Conservation (phyloP, 2,888 invertebrate genomes). For the Callosobruchus maculatus region DNA sequence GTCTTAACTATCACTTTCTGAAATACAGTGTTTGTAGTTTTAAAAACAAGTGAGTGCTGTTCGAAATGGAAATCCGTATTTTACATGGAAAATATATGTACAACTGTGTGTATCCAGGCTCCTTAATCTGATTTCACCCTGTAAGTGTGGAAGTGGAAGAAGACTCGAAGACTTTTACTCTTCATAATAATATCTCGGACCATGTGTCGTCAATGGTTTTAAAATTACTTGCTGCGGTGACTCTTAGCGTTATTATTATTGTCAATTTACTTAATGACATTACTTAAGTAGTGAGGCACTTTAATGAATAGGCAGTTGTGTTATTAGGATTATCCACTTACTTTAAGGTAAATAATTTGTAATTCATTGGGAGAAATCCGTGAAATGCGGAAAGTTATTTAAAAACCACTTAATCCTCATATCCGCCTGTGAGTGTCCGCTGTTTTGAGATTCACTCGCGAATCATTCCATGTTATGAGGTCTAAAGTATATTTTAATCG, state of each 20-base stretch:
- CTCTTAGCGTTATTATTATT: conserved; percentile 24
- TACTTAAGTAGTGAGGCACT: conserved; percentile 21
- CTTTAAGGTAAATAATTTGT: neutral
- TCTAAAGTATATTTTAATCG: too few species aligned
- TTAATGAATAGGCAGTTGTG: conserved; percentile 21
- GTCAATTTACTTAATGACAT: conserved; percentile 27
- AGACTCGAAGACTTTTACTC: conserved; percentile 21
- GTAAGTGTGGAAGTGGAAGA: conserved; percentile 6
- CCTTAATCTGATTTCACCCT: neutral
- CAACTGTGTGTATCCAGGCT: too few species aligned
- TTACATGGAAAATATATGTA: too few species aligned
- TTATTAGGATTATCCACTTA: conserved; percentile 14
- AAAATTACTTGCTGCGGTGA: conserved; percentile 20
- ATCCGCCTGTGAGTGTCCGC: neutral
- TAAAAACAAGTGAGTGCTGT: too few species aligned
- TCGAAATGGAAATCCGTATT: too few species aligned
- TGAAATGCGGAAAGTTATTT: neutral
- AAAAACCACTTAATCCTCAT: neutral
- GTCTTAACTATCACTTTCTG: too few species aligned
- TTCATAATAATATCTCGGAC: conserved; percentile 19
- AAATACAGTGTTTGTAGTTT: too few species aligned
- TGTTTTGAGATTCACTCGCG: too few species aligned
- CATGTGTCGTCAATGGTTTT: conserved; percentile 23
- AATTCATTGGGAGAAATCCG: neutral
- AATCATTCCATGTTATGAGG: too few species aligned